phyloP scores from a whole-genome alignment of 2,113 vertebrate species.

The Poeciliopsis prolifica region DNA sequence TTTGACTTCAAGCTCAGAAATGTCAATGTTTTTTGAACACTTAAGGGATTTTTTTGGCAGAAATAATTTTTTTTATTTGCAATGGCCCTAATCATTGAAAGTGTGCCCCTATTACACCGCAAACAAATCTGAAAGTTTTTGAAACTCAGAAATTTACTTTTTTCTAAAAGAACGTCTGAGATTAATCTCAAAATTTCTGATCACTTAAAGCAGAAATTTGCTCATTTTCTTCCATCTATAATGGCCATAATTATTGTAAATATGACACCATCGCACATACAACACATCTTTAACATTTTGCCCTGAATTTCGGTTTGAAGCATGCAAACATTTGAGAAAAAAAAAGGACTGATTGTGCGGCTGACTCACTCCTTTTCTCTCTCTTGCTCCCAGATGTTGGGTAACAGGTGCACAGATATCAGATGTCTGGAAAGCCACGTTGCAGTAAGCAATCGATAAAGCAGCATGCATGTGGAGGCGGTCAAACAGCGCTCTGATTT shows the following conservation, averaged over 20 bases:
- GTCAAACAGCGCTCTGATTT: conserved; percentile 49
- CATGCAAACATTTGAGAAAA: not conserved
- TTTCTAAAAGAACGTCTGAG: too few relatives aligned
- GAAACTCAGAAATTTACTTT: too few relatives aligned
- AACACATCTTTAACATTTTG: not conserved
- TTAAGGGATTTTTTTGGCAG: too few relatives aligned
- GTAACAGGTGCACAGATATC: conserved; percentile 58
- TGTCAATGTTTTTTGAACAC: too few relatives aligned
- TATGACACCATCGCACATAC: too few relatives aligned
- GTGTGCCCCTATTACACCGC: not conserved
- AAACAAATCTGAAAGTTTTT: not conserved
- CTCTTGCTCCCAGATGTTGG: conserved; percentile 29
- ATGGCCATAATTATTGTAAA: too few relatives aligned
- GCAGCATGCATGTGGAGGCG: conserved; percentile 47
- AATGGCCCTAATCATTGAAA: too few relatives aligned
- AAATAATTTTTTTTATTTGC: too few relatives aligned
- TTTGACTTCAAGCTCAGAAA: too few relatives aligned
- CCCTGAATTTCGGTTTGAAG: conserved; percentile 1
- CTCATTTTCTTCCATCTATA: too few relatives aligned
- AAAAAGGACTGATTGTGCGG: conserved; percentile 18
- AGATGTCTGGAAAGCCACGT: conserved; percentile 51
- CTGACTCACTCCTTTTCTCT: conserved; percentile 48
- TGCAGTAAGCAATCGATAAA: conserved; percentile 49
- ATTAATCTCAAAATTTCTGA: too few relatives aligned
- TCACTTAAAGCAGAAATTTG: too few relatives aligned